Evolutionary conservation across 2,888 invertebrate genomes (phyloP).

Genomic region (Agrypnus murinus): DNA sequence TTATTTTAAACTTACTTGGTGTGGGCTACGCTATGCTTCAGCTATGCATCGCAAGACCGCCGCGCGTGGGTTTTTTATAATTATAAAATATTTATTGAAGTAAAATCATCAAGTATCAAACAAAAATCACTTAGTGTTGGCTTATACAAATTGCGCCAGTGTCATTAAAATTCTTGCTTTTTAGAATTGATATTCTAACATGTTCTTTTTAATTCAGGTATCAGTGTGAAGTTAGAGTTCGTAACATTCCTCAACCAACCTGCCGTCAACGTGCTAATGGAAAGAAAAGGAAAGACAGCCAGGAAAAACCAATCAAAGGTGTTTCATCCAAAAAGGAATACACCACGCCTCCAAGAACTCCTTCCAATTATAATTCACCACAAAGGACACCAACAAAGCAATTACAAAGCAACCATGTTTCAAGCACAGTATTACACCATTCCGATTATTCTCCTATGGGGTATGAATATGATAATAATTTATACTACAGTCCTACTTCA

Average conservation of each 20-base stretch:
- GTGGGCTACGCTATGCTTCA: too few relatives aligned
- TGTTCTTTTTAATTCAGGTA: constrained; percentile 75
- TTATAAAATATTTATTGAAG: too few relatives aligned
- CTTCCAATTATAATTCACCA: constrained; percentile 63
- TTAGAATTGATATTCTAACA: too few relatives aligned
- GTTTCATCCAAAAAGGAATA: constrained; percentile 58
- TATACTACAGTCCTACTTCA: constrained; percentile 52
- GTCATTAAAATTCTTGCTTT: too few relatives aligned
- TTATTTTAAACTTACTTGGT: too few relatives aligned
- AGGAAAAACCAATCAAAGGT: constrained; percentile 55
- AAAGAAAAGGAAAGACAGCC: constrained; percentile 46
- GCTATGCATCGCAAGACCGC: too few relatives aligned
- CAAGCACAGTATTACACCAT: constrained; percentile 85
- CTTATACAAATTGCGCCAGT: too few relatives aligned
- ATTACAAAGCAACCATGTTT: constrained; percentile 89
- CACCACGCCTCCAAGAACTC: constrained; percentile 55
- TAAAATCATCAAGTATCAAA: too few relatives aligned
- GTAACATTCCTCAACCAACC: constrained; percentile 89
- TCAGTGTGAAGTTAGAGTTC: constrained; percentile 89
- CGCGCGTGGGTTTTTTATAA: too few relatives aligned
- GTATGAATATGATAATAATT: constrained; percentile 63
- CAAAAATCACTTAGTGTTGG: too few relatives aligned
- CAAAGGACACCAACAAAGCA: constrained; percentile 76
- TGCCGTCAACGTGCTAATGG: constrained; percentile 86
- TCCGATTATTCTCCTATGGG: constrained; percentile 56